A percentile compares a stretch with the other conserved stretches of the same genome.
phyloP scores from a whole-genome alignment of 1,140 invertebrate species.

The Ceratina japonica region DNA sequence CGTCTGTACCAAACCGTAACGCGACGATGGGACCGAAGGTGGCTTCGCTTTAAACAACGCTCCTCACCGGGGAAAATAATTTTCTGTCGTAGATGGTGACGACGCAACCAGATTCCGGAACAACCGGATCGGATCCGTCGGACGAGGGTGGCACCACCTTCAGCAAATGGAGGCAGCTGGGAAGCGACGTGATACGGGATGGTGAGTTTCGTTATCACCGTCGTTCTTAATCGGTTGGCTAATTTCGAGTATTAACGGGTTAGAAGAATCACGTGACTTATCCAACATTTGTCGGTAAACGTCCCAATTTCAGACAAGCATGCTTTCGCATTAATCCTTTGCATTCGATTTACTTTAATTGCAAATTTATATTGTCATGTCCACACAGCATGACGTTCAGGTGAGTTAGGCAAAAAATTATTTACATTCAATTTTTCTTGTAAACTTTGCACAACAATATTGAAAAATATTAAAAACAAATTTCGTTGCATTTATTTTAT shows the following conservation, averaged over 20 bases:
- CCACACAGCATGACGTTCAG: no score
- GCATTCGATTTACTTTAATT: no score
- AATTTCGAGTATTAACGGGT: conserved; percentile 1
- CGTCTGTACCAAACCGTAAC: not conserved
- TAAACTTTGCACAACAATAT: no score
- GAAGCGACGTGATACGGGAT: conserved; percentile 90
- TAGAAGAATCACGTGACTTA: no score
- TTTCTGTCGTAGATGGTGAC: conserved; percentile 85
- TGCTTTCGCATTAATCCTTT: no score
- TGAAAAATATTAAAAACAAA: no score
- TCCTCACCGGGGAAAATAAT: conserved; percentile 4
- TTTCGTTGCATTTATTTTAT: no score
- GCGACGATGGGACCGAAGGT: not conserved
- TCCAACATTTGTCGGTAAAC: no score
- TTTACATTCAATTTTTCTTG: no score
- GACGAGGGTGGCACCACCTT: conserved; percentile 83
- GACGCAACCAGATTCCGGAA: conserved; percentile 83
- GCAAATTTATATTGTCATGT: no score
- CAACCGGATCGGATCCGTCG: conserved; percentile 80
- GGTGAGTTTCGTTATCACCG: conserved; percentile 78
- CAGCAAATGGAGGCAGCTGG: conserved; percentile 89
- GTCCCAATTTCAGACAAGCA: no score
- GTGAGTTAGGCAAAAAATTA: no score
- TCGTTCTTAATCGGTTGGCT: not conserved
- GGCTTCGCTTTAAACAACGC: not conserved